phyloP scores from a whole-genome alignment of 2,797 vertebrate genomes.

The Fistularia commersonii region DNA sequence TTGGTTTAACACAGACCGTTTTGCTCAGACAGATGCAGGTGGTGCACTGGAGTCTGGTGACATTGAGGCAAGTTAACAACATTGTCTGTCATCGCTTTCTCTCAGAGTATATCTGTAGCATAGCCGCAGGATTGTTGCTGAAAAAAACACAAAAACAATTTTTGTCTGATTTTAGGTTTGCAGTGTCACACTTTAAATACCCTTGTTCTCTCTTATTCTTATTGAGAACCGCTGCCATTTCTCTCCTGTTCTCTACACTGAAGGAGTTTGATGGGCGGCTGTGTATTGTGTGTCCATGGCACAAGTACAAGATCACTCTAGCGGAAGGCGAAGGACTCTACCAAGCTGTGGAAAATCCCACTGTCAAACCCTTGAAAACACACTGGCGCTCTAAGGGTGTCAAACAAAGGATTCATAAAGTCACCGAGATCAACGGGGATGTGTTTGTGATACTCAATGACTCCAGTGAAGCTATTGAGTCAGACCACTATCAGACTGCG shows the following conservation, averaged over 20 bases:
- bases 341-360: constrained; percentile 81
- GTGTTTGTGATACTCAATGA: constrained; percentile 83
- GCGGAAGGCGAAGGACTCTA: constrained; percentile 88
- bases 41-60: constrained; percentile 85
- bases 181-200: no score
- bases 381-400: constrained; percentile 88
- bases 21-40: constrained; percentile 80
- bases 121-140: no score
- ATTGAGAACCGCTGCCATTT: neutral
- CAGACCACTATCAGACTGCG: constrained; percentile 85
- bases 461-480: constrained; percentile 74
- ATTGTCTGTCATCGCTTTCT: no score
- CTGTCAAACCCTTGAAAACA: constrained; percentile 73
- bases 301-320: constrained; percentile 92
- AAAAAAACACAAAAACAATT: no score
- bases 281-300: constrained; percentile 93
- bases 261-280: constrained; percentile 84
- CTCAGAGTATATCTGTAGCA: no score
- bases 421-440: constrained; percentile 78
- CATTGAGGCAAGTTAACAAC: constrained; percentile 82
- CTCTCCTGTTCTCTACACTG: constrained; percentile 5
- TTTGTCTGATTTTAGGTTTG: no score
- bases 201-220: no score
- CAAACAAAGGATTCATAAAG: constrained; percentile 87
- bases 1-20: no score